Conservation (phyloP, 2,888 invertebrate genomes). For the Dolomedes plantarius region DNA sequence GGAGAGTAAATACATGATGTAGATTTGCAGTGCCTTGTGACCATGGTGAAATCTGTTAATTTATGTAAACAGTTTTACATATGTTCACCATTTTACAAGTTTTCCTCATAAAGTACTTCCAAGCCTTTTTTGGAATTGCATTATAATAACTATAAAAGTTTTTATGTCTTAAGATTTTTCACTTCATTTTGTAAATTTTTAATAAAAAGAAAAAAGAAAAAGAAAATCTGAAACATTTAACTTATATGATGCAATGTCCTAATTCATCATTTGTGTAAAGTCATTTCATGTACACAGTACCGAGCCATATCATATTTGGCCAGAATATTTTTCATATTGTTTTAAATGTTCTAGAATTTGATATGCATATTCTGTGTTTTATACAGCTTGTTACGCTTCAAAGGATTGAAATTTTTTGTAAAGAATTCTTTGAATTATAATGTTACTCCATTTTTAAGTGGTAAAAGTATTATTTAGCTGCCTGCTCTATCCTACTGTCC, state of each 20-base stretch:
- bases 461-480: not conserved
- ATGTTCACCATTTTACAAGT: not conserved
- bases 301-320: constrained; percentile 70
- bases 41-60: constrained; percentile 29
- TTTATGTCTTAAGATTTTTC: constrained; percentile 24
- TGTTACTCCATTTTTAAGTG: not conserved
- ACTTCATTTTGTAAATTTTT: constrained; percentile 46
- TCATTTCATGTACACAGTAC: constrained; percentile 34
- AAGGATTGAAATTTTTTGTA: not conserved
- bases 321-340: constrained; percentile 65
- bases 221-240: constrained; percentile 49
- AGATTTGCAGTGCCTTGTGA: constrained; percentile 66
- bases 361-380: constrained; percentile 68
- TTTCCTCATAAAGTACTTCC: constrained; percentile 41
- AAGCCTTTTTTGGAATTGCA: constrained; percentile 16
- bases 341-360: constrained; percentile 64
- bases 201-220: constrained; percentile 25
- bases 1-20: constrained; percentile 26
- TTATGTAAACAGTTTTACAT: constrained; percentile 12
- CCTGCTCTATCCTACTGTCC: not conserved
- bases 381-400: constrained; percentile 51
- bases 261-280: constrained; percentile 53
- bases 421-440: not conserved
- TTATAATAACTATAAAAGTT: constrained; percentile 14
- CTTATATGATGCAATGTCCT: constrained; percentile 47